Percentiles rank a stretch among this genome's conserved stretches.
Conservation (phyloP, 2,888 invertebrate genomes). For the Kryphioiulus occultus region DNA sequence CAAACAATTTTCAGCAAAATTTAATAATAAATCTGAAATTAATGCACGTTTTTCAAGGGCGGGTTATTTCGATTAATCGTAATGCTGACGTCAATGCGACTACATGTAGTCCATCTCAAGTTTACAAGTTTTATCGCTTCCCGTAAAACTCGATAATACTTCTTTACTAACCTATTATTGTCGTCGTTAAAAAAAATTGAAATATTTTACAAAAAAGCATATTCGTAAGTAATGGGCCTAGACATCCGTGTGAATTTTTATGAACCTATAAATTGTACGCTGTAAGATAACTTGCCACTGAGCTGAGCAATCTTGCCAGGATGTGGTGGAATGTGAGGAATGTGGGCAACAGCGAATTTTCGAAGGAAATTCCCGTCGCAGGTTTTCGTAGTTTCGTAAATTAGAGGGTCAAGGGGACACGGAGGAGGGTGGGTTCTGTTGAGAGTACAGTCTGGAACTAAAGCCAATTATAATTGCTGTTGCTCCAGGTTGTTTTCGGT, state of each 20-base stretch:
- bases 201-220: not conserved
- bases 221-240: not conserved
- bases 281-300: not conserved
- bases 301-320: not conserved
- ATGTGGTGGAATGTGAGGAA: not conserved
- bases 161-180: not conserved
- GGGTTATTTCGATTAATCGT: not conserved
- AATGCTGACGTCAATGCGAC: not conserved
- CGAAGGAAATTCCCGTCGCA: not conserved
- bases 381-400: not conserved
- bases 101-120: too few relatives aligned
- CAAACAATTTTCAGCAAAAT: too few relatives aligned
- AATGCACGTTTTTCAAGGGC: not conserved
- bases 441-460: not conserved
- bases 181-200: constrained; percentile 19
- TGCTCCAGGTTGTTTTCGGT: not conserved
- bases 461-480: not conserved
- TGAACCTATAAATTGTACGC: not conserved
- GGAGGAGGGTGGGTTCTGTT: not conserved
- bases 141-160: not conserved
- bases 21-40: too few relatives aligned
- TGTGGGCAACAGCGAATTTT: not conserved
- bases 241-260: constrained; percentile 20
- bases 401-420: constrained; percentile 39
- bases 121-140: not conserved